Evolutionary conservation across 2,113 vertebrate genomes (phyloP), one percentile per base, ranked within the genome.

Genomic region (Gallinago media): DNA sequence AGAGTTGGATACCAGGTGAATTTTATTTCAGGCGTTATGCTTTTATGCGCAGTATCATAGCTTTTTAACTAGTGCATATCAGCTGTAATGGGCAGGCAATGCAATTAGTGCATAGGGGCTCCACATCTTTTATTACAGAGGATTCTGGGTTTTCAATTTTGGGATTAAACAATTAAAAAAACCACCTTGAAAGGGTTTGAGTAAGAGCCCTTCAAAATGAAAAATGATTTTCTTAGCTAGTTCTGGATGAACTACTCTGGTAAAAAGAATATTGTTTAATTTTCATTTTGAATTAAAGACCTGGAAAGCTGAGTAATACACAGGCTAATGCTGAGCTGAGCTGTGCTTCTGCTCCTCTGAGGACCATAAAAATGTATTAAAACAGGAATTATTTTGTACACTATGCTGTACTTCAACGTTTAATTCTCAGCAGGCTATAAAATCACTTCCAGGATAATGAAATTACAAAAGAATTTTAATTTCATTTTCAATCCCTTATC

Each of bases 341-440:
- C 88, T 85, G 58, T 82, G 72, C 61, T 42, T 86, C 80, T 88
- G 71, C 81, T 97, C 97, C 96, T 97, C 72, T 59, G 97, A 98
- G 98, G 94, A 84, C 74, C 76, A 95, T 96, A 96, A 97, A 89
- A 56, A 97, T 97, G 95, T 95, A 98, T 97, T 98, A 98, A 98
- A 98, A 96, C 87, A 97, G 96, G 90, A 98, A 97, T 97, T 98
- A 97, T 98, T 98, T 98, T 98, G 97, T 98, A 97, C 94, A 97
- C 94, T 94, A 87, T 54, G 50, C 74, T 96, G 96, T 97, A 96
- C 83, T 97, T 98, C 94, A 96, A 92, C 49, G 13, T 25, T 89
- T 91, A 97, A 97, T 96, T 96, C 98, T 98, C 97, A 94, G 79
- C 75, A 98, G 97, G 94, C 95, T 96, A 94, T 96, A 98, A 97